Evolutionary conservation across 1,140 invertebrate species (phyloP), one percentile per base, ranked within the genome.

Genomic region (Aphaenogaster ashmeadi): DNA sequence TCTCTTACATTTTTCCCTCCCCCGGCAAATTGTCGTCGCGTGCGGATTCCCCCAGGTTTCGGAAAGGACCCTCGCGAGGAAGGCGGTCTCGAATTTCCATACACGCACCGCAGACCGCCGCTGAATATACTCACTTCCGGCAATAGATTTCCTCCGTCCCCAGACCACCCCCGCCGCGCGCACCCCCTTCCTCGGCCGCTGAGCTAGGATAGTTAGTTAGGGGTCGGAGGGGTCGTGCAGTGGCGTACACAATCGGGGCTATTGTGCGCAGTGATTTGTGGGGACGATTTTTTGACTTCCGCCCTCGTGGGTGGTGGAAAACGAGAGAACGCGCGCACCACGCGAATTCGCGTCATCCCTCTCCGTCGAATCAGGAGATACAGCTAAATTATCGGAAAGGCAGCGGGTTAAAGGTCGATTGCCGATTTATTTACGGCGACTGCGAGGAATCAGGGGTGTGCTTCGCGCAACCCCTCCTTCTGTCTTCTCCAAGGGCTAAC

Each of bases 231-330:
- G 60, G 66, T 89, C 69, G 90, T 86, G 89, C 89, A 87, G 88
- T 91, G 91, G 79, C 93, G 91, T 92, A 92, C 90, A 95, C 94
- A 95, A 95, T 95, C 93, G 94, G 91, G 86, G 91, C 94, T 91
- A 95, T 95, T 95, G 94, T 95, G 93, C 90, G 87, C 88, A 69
- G 94, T 95, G 94, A 95, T 95, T 95, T 95, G 94, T 95, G 94
- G 94, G 89, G 93, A 93, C 91, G 93, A 95, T 94, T 95, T 95
- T 95, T 95, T 94, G 92, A 95, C 94, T 95, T 94, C 94, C 94
- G 93, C 87, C 90, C 90, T 75, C 83, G 84, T 21, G 41, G 52
- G 86, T 38, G 66, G 89, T 87, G 88, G 92, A 84, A 84, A 84
- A 84, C 69, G 80, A 84, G 80, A 58, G 66, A 75, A 21, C 38